Conservation (phyloP, 2,797 vertebrate genomes). For the Odontamblyopus lacepedii region DNA sequence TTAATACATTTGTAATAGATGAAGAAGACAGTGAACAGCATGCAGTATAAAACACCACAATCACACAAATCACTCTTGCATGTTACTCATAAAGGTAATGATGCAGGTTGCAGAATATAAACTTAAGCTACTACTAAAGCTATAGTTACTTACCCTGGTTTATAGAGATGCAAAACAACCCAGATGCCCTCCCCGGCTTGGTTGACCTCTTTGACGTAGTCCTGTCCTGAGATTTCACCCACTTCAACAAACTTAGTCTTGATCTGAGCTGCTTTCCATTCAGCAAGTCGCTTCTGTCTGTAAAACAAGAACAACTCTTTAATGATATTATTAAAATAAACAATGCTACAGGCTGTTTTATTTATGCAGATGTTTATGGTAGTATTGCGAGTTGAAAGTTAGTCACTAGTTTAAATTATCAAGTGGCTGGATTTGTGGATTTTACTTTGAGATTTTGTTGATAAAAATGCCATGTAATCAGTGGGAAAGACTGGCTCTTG, state of each 20-base stretch:
- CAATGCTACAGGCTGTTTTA: background rate
- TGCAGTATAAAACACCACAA: too few relatives aligned
- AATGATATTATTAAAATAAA: background rate
- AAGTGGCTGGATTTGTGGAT: background rate
- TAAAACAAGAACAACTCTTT: background rate
- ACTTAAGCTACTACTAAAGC: background rate
- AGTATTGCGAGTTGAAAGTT: background rate
- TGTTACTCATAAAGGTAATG: too few relatives aligned
- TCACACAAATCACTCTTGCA: too few relatives aligned
- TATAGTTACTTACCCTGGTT: conserved; percentile 86
- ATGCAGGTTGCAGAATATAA: background rate
- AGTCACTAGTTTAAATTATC: background rate
- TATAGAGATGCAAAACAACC: conserved; percentile 97
- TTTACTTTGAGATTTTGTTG: too few relatives aligned
- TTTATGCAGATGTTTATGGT: too few relatives aligned
- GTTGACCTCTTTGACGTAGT: conserved; percentile 94
- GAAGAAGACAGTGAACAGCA: too few relatives aligned
- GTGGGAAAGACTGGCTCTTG: too few relatives aligned
- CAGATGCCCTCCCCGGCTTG: conserved; percentile 89
- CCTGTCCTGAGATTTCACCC: conserved; percentile 90
- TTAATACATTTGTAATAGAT: too few relatives aligned
- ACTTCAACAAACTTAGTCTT: conserved; percentile 92
- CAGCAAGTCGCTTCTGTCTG: conserved; percentile 90
- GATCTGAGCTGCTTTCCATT: conserved; percentile 89
- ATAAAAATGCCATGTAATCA: too few relatives aligned